Conservation (phyloP, 2,797 vertebrate genomes). For the Tragelaphus oryx region DNA sequence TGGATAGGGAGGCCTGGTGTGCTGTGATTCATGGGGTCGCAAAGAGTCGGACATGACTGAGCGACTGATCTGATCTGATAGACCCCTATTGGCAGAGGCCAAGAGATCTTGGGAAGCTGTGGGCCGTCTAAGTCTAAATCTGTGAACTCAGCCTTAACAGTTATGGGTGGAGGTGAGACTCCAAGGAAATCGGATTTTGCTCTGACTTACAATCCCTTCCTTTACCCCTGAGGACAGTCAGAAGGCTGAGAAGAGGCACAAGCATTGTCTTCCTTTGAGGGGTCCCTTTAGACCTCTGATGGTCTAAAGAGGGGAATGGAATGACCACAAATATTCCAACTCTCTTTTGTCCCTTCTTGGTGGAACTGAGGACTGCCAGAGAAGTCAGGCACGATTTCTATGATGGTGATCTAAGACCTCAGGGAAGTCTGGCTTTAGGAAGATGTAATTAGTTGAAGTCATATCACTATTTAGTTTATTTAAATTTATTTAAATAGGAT, state of each 20-base stretch:
- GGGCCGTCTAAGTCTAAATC: neutral
- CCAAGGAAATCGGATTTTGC: neutral
- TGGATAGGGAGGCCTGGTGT: too few relatives aligned
- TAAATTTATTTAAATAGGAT: neutral
- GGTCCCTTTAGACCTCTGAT: neutral
- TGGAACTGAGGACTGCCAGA: neutral
- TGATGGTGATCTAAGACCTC: neutral
- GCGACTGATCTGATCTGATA: too few relatives aligned
- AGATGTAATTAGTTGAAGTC: neutral
- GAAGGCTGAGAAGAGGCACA: neutral
- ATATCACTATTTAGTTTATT: neutral
- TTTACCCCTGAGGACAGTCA: neutral
- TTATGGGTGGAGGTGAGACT: neutral
- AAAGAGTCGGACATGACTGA: too few relatives aligned
- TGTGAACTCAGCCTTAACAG: neutral
- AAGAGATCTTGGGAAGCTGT: neutral
- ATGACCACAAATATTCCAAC: neutral
- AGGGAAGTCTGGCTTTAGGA: neutral
- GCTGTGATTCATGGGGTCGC: too few relatives aligned
- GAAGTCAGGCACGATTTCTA: neutral
- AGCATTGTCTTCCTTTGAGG: neutral
- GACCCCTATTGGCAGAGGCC: neutral
- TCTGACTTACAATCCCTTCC: neutral
- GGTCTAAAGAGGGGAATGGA: neutral
- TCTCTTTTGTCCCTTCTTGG: neutral